Evolutionary conservation across 2,888 invertebrate genomes (phyloP), one percentile per base, ranked within the genome.

Genomic region (Iselma pallidipennis): DNA sequence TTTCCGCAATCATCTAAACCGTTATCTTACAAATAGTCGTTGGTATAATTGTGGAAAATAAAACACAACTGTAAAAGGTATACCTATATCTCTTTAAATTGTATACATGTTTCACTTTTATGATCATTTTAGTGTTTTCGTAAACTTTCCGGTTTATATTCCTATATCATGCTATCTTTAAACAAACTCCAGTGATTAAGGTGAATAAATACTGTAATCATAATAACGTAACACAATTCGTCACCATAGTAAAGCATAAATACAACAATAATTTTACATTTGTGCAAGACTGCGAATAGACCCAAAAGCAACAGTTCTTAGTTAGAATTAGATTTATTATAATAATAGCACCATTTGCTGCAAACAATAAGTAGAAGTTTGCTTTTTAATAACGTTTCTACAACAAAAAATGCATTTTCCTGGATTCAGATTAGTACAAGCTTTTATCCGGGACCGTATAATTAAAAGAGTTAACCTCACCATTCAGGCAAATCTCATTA

Each of bases 401-500:
- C 19, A 3, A 16, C 14, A 26, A 50, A 7, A 16, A 50, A 50
- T 28, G 49, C 14, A 51, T 29, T 28, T 14, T 29, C 29, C 51
- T 16, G 29, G 1, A 28, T 14, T 12, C 10, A 16, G 42, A 16
- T 4, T 16, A 37, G 16, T 14, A 37, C 42, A 12, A 51, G 12
- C 50, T 21, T 25, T 45, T 45, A 21, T 1, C 50, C 29, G 50
- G 6, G 28, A 26, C 25, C n/a, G n/a, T 51, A 21, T 45, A 51
- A 51, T 51, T 51, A 29, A 51, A 29, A 29, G 16, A 51, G 16
- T 29, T 51, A 28, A 51, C 16, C 29, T 25, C 12, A 9, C 29
- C n/a, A 51, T 51, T 51, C 29, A 51, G 9, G 16, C 51, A 21
- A 6, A n/a, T 51, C 51, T 51, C 51, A 51, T 51, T 51, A 51